A percentile compares a stretch with the other conserved stretches of the same genome.
phyloP scores from a whole-genome alignment of 1,140 invertebrate genomes.

The Drosophila nikananu region DNA sequence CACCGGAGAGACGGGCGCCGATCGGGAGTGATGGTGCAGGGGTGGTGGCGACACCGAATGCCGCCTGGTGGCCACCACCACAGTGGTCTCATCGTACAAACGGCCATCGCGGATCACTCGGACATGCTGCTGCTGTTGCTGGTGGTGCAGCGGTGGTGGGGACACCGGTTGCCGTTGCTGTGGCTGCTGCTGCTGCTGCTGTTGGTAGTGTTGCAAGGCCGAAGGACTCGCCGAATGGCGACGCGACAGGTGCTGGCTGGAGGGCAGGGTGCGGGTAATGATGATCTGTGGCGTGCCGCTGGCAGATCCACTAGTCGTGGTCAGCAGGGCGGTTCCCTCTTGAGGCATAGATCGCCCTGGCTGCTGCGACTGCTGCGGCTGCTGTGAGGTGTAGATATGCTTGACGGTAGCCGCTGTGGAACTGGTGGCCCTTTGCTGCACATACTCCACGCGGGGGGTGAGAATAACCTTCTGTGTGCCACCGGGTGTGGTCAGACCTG shows the following conservation, averaged over 20 bases:
- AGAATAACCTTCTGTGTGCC: constrained; percentile 82
- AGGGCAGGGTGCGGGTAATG: constrained; percentile 69
- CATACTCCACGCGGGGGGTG: constrained; percentile 76
- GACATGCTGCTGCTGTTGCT: constrained; percentile 67
- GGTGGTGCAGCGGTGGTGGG: constrained; percentile 73
- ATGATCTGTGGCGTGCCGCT: constrained; percentile 68
- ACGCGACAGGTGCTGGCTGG: constrained; percentile 62
- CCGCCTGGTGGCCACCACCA: constrained; percentile 44
- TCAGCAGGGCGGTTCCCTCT: constrained; percentile 34
- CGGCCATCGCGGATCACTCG: constrained; percentile 82
- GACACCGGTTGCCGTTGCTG: constrained; percentile 49
- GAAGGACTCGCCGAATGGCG: constrained; percentile 80
- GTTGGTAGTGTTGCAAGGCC: constrained; percentile 49
- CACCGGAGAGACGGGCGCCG: constrained; percentile 72
- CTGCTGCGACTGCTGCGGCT: constrained; percentile 44
- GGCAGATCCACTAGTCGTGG: constrained; percentile 30
- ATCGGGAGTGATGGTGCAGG: constrained; percentile 76
- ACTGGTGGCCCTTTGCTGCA: constrained; percentile 60
- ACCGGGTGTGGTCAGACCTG: constrained; percentile 57
- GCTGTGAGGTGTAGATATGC: constrained; percentile 49
- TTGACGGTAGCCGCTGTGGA: constrained; percentile 44
- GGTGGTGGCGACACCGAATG: constrained; percentile 80
- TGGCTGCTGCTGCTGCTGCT: constrained; percentile 43
- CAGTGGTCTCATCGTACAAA: constrained; percentile 72
- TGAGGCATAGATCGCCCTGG: constrained; percentile 17